Conservation (phyloP, 2,797 vertebrate species). For the Myoxocephalus aenaeus region DNA sequence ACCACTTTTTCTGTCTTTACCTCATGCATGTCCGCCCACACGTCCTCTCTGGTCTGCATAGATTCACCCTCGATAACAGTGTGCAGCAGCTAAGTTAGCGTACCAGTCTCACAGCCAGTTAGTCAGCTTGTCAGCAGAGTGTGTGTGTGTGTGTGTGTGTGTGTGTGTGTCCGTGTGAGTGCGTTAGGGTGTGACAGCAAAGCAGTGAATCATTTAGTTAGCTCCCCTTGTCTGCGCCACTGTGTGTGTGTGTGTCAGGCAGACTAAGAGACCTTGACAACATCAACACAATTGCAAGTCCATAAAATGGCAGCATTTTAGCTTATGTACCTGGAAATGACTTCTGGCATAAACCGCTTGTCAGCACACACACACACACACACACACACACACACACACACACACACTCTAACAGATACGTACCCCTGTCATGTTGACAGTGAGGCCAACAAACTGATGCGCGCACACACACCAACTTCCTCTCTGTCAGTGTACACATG, state of each 20-base stretch:
- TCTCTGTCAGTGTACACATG: slow-evolving; percentile 11
- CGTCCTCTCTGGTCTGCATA: slow-evolving; percentile 15
- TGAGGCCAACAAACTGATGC: slow-evolving; percentile 16
- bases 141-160: slow-evolving; percentile 17
- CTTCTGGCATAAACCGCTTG: slow-evolving; percentile 64
- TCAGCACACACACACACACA: slow-evolving; percentile 34
- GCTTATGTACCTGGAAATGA: slow-evolving; percentile 70
- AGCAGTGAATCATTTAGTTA: slow-evolving; percentile 70
- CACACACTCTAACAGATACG: slow-evolving; percentile 10
- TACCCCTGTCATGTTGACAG: slow-evolving; percentile 31
- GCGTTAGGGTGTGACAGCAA: slow-evolving; percentile 41
- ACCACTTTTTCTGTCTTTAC: background rate
- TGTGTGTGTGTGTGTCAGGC: slow-evolving; percentile 24
- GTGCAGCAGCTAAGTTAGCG: slow-evolving; percentile 41
- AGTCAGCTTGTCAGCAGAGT: slow-evolving; percentile 48
- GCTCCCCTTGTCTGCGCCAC: slow-evolving; percentile 32
- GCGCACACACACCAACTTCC: slow-evolving; percentile 7
- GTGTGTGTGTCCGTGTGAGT: slow-evolving; percentile 24
- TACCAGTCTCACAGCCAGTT: slow-evolving; percentile 55
- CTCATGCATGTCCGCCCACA: background rate
- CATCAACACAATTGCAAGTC: slow-evolving; percentile 74
- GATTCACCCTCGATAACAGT: slow-evolving; percentile 39
- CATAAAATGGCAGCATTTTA: slow-evolving; percentile 75
- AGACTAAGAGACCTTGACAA: slow-evolving; percentile 72
- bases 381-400: slow-evolving; percentile 7